Evolutionary conservation across 2,113 vertebrate species (phyloP), one percentile per base, ranked within the genome.

Genomic region (Sander vitreus): DNA sequence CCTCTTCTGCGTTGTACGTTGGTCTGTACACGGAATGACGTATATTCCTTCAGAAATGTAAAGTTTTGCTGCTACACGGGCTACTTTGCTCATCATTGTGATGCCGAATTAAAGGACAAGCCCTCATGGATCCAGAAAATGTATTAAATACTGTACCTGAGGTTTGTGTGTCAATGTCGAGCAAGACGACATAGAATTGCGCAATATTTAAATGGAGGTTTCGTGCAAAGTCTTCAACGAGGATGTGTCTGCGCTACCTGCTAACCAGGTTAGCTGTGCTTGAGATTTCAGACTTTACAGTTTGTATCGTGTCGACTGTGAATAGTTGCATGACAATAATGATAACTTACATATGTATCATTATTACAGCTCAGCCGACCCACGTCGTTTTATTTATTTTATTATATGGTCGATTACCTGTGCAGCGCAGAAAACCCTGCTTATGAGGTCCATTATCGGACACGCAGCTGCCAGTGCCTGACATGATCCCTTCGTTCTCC

Each of bases 381-480:
- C 21, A 12, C 58, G 54, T 23, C 63, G 60, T 50, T 63, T 30
- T 6, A 4, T 33, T 3, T 11, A 16, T 1, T 62, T 16, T 39
- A 10, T 39, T 2, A 39, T 9, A 2, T 21, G 45, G 4, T n/a
- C 8, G n/a, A 2, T 73, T 25, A 73, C 53, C 81, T 79, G 73
- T 47, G 64, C 50, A 39, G 45, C 9, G 15, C 9, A 11, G 43
- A 71, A 58, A 23, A 7, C 2, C 23, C 36, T 18, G 19, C 0
- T 2, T 1, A 0, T 33, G 3, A 51, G 33, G 5, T 74, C 78
- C 68, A 78, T 87, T 84, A 70, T 81, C 81, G 73, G 81, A 87
- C 81, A 69, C 0, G 7, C 3, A 9, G 65, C 13, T 12, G 50
- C 3, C 2, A 16, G 25, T 67, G 51, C 21, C n/a, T 30, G 39